Evolutionary conservation across 2,888 invertebrate species (phyloP).

Genomic region (Alentia gelatinosa): DNA sequence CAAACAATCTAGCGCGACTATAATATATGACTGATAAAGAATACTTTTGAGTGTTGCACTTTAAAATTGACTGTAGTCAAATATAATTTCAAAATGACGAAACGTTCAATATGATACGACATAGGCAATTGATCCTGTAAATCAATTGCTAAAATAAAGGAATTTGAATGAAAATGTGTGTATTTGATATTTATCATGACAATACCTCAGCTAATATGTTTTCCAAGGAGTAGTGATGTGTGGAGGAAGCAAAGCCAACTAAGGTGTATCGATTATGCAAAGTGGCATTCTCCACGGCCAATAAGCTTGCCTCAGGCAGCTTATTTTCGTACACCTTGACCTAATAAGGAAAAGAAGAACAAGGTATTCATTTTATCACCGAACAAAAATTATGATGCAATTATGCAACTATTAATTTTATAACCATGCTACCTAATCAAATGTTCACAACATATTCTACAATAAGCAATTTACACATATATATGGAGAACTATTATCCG

Average conservation of each 20-base stretch:
- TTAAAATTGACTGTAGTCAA: no score
- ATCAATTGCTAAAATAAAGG: neutral
- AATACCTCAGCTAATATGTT: conserved; percentile 13
- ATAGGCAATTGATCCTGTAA: no score
- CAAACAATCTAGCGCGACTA: no score
- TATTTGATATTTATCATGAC: neutral
- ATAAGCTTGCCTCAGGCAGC: neutral
- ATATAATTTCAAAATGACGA: no score
- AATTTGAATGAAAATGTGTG: neutral
- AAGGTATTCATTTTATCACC: neutral
- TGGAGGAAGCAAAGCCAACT: neutral
- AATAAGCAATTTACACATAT: neutral
- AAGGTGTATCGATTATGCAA: neutral
- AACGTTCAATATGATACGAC: no score
- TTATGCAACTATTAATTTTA: neutral
- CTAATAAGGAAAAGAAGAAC: neutral
- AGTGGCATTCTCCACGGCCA: conserved; percentile 21
- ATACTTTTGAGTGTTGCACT: no score
- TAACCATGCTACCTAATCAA: neutral
- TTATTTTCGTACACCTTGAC: neutral
- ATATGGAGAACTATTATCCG: no score
- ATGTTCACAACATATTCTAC: no score
- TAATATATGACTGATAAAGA: no score
- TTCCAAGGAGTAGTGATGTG: conserved; percentile 9
- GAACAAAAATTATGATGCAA: neutral